phyloP scores from a whole-genome alignment of 2,797 vertebrate species.

The Muscicapa comitata region DNA sequence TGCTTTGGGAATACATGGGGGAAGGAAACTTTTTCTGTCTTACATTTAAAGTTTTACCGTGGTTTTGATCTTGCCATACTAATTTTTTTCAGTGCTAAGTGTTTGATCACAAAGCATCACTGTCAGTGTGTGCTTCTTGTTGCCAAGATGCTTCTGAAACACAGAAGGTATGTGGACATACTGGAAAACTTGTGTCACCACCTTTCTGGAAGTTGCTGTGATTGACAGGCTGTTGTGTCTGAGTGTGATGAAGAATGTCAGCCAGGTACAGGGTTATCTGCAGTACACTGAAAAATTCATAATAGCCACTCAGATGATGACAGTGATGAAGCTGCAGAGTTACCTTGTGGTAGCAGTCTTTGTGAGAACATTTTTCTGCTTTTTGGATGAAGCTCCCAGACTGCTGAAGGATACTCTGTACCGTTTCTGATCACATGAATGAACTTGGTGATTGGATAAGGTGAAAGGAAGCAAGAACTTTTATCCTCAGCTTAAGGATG shows the following conservation, averaged over 20 bases:
- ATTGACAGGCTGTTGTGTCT: not conserved
- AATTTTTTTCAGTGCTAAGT: not conserved
- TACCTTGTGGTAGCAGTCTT: not conserved
- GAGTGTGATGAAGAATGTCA: not conserved
- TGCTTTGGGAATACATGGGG: rapidly evolving
- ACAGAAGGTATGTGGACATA: not conserved
- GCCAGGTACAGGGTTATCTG: not conserved
- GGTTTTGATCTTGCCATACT: not conserved
- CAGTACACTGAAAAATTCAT: not conserved
- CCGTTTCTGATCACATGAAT: not conserved
- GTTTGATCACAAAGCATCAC: not conserved
- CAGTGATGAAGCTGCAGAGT: not conserved
- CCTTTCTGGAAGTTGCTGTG: not conserved
- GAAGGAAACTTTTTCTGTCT: not conserved
- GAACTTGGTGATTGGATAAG: rapidly evolving
- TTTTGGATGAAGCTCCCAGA: not conserved
- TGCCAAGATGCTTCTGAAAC: not conserved
- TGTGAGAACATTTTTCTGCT: not conserved
- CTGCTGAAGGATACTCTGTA: not conserved
- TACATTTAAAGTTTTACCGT: not conserved
- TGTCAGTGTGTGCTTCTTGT: not conserved
- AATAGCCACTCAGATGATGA: not conserved
- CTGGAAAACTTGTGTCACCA: not conserved
- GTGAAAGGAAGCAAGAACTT: not conserved
- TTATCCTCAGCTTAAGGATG: not conserved